A percentile compares a stretch with the other conserved stretches of the same genome.
Evolutionary conservation across 2,797 vertebrate genomes (phyloP).

Genomic region (Gobionotothen gibberifrons): DNA sequence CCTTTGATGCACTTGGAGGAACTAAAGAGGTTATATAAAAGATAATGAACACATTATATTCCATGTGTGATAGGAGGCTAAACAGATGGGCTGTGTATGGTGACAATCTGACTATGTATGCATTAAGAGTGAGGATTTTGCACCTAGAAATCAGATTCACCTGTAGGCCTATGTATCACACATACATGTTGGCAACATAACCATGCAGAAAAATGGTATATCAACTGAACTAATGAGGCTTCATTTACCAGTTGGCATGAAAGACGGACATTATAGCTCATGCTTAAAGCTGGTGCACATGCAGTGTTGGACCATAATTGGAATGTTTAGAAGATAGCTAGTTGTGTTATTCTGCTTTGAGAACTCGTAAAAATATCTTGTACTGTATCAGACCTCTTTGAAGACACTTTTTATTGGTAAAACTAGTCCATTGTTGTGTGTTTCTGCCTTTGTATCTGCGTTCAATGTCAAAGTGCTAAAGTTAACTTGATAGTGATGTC

Average conservation of each 20-base stretch:
- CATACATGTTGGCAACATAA: not conserved
- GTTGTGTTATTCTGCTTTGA: not conserved
- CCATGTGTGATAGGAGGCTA: slow-evolving; percentile 9
- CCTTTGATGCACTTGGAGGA: slow-evolving; percentile 23
- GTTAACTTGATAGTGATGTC: not conserved
- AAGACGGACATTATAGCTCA: not conserved
- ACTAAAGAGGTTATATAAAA: slow-evolving; percentile 35
- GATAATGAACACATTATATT: slow-evolving; percentile 14
- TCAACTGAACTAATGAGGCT: slow-evolving; percentile 23
- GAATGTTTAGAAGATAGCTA: not conserved
- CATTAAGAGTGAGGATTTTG: not conserved
- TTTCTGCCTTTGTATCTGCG: not conserved
- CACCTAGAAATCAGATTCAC: not conserved
- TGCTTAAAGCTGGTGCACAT: slow-evolving; percentile 9
- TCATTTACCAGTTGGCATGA: not conserved
- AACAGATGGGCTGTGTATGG: slow-evolving; percentile 1
- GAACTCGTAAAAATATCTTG: not conserved
- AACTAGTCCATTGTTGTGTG: not conserved
- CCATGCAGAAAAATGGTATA: slow-evolving; percentile 7
- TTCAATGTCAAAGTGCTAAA: not conserved
- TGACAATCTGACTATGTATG: not conserved
- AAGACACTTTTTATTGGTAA: not conserved
- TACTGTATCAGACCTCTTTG: not conserved
- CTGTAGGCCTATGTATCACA: not conserved
- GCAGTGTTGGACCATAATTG: not conserved